Base-by-base conservation (phyloP, 1,140 invertebrate species). In the Macrobrachium nipponense region DNA sequence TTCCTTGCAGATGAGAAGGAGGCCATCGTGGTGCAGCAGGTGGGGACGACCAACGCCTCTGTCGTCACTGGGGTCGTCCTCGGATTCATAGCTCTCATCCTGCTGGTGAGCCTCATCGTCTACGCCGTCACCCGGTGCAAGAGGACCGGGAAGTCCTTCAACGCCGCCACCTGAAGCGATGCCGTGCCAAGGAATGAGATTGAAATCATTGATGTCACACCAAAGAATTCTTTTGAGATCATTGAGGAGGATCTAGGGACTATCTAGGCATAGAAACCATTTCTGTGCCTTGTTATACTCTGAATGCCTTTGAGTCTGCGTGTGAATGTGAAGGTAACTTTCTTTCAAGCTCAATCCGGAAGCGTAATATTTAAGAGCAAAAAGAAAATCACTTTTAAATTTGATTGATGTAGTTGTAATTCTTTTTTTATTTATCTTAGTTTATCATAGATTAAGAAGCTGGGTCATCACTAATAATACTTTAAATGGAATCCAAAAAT, bases 171-270 rank as follows among this genome's bases (percentile, higher is more conserved):
- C 0, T 51, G 51, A 51, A 51, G 12, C 8, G 51, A 51, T 51
- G 51, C 51, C 51, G 51, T 51, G 51, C 51, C 51, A 51, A 51
- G 51, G 51, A 51, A 72, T 18, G 84, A 68, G 12, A 72, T 70
- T 58, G 80, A 78, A 86, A 58, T 23, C 61, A 8, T 36, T 12
- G 66, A 51, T 43, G 62, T 43, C 36, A 10, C 44, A 51, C 58
- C 64, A 36, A 64, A 73, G 15, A 44, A 77, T 61, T 64, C 80
- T 64, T 23, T 64, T 23, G 14, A 72, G 10, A 86, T 86, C 60
- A 80, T 80, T 18, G 84, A 86, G 68, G 68, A 86, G 58, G 84
- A 86, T 58, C 58, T 86, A 61, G 84, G 84, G 64, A 86, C 77
- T 1, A 80, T 86, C 18, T 86, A 86, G 51, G 12, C 18, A 27